A percentile compares a stretch with the other conserved stretches of the same genome.
Conservation (phyloP, 2,888 invertebrate species). For the Selenia dentaria region DNA sequence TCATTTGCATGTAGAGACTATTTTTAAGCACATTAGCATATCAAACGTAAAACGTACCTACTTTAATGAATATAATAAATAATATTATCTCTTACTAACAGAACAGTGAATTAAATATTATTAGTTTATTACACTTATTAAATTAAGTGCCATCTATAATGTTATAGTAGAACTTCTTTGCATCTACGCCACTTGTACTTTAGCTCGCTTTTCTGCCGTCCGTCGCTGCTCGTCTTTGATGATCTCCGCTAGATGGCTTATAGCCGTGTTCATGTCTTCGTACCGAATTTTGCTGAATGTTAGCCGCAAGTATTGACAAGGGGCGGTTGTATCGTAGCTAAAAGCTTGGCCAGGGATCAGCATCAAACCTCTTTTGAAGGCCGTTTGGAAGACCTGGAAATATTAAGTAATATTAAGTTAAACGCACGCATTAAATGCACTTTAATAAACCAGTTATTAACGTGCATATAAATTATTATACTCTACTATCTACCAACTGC, state of each 20-base stretch:
- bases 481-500: no score
- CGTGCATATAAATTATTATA: no score
- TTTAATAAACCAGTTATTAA: no score
- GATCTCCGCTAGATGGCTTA: slow-evolving; percentile 83
- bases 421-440: no score
- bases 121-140: no score
- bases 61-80: no score
- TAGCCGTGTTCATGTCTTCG: slow-evolving; percentile 87
- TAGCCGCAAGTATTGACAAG: slow-evolving; percentile 88
- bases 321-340: slow-evolving; percentile 84
- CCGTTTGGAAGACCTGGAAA: slow-evolving; percentile 78
- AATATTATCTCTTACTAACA: no score
- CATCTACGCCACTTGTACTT: slow-evolving; percentile 33
- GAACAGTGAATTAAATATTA: no score
- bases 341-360: slow-evolving; percentile 91
- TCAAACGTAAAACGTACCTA: no score
- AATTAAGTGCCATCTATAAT: slow-evolving; percentile 39
- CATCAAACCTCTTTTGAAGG: slow-evolving; percentile 87
- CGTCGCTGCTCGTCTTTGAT: slow-evolving; percentile 84
- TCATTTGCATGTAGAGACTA: no score
- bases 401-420: no score
- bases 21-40: no score
- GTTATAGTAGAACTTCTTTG: slow-evolving; percentile 49
- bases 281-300: slow-evolving; percentile 88
- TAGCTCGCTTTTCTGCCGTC: slow-evolving; percentile 39